These are phyloP conservation scores for Mantis religiosa DNA, from an alignment of 2,888 invertebrate genomes.

Conservation along the genomic window DNA sequence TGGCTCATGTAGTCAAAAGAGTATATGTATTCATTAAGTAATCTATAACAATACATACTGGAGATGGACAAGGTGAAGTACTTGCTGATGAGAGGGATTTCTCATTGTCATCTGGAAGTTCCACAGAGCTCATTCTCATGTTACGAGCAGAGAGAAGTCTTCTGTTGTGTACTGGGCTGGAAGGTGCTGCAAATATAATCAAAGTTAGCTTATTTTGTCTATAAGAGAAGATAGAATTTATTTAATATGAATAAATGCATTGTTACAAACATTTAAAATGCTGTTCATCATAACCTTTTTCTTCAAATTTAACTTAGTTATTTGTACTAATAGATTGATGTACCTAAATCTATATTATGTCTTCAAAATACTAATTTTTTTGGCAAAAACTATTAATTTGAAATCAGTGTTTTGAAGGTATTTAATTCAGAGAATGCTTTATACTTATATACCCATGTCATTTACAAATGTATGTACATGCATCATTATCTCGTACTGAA, in stretches of 20 bases:
- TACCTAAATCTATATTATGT: too few species aligned
- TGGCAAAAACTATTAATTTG: too few species aligned
- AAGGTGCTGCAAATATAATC: slow-evolving; percentile 63
- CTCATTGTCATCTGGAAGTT: slow-evolving; percentile 85
- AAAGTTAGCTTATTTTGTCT: neutral
- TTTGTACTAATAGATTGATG: too few species aligned
- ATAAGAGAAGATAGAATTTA: neutral
- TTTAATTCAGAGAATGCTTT: too few species aligned
- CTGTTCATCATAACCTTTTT: neutral
- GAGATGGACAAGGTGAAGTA: slow-evolving; percentile 90
- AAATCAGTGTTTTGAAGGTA: too few species aligned
- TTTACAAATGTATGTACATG: neutral
- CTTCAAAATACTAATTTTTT: too few species aligned
- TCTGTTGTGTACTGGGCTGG: slow-evolving; percentile 86
- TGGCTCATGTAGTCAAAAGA: too few species aligned
- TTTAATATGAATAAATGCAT: neutral
- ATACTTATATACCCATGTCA: neutral
- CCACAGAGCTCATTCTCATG: slow-evolving; percentile 89
- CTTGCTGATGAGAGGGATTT: slow-evolving; percentile 89
- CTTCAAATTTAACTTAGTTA: too few species aligned
- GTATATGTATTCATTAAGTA: too few species aligned
- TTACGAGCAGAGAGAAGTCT: slow-evolving; percentile 74
- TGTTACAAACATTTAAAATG: neutral
- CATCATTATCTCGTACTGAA: neutral
- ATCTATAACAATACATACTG: slow-evolving; percentile 46